Evolutionary conservation across 2,797 vertebrate genomes (phyloP).

Genomic region (Eptatretus atami): DNA sequence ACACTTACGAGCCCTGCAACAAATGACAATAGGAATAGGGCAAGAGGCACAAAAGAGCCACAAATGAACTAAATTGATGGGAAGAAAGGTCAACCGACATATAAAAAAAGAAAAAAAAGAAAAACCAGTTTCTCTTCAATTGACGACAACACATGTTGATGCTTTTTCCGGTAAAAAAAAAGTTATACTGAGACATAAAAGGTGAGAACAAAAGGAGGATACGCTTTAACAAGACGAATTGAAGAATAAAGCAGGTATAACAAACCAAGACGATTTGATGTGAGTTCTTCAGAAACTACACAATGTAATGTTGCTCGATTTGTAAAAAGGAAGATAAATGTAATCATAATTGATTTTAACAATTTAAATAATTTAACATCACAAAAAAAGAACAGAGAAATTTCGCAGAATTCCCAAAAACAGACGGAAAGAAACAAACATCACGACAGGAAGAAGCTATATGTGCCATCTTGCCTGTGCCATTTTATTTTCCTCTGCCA

Average conservation of each 20-base stretch:
- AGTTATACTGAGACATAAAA: neutral
- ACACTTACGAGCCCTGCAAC: conserved; percentile 34
- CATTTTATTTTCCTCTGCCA: too few relatives aligned
- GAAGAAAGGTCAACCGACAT: neutral
- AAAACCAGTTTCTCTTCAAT: neutral
- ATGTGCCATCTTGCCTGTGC: too few relatives aligned
- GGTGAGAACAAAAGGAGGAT: conserved; percentile 6
- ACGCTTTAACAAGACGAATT: neutral
- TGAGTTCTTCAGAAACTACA: neutral
- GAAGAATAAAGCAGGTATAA: neutral
- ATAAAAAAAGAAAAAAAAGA: neutral
- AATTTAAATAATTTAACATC: too few relatives aligned
- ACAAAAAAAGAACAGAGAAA: too few relatives aligned
- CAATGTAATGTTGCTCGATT: neutral
- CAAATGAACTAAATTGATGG: conserved; percentile 6
- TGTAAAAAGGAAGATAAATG: too few relatives aligned
- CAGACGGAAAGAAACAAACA: too few relatives aligned
- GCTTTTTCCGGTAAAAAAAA: neutral
- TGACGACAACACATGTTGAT: too few relatives aligned
- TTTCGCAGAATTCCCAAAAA: too few relatives aligned
- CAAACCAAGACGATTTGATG: neutral
- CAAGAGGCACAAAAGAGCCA: neutral
- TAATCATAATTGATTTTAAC: too few relatives aligned
- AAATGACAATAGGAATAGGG: neutral
- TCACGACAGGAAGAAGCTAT: too few relatives aligned